phyloP scores from a whole-genome alignment of 2,797 vertebrate genomes.

The Linurgus olivaceus region DNA sequence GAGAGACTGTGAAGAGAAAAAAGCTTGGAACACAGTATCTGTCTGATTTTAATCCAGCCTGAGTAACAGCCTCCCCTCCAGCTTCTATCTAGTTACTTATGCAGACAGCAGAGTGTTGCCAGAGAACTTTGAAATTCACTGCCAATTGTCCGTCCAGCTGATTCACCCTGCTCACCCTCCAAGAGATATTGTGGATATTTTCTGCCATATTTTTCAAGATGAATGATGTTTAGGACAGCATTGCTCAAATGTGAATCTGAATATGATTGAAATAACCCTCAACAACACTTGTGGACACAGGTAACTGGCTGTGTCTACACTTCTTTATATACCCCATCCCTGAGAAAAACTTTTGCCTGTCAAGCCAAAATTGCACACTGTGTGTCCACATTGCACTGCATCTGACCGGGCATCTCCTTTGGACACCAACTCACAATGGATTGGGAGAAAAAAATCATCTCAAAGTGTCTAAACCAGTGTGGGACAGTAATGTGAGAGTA shows the following conservation, averaged over 20 bases:
- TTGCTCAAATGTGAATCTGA: not conserved
- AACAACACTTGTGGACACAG: not conserved
- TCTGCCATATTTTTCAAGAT: not conserved
- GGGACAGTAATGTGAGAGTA: not conserved
- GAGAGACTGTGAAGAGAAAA: not conserved
- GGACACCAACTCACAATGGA: not conserved
- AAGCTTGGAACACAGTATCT: not conserved
- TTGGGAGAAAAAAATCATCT: not conserved
- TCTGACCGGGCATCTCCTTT: not conserved
- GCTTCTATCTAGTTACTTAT: not conserved
- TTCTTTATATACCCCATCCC: not conserved
- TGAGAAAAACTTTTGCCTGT: not conserved
- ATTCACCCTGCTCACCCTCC: not conserved
- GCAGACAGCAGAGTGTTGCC: not conserved
- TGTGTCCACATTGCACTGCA: not conserved
- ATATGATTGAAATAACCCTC: not conserved
- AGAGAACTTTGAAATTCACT: not conserved
- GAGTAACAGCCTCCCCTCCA: not conserved
- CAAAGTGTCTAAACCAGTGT: not conserved
- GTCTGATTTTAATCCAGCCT: not conserved
- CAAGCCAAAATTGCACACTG: not conserved
- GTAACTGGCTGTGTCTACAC: not conserved
- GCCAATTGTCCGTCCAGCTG: not conserved
- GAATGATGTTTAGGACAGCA: not conserved
- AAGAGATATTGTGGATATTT: not conserved